phyloP scores from a whole-genome alignment of 2,113 vertebrate species.

The Syngnathoides biaculeatus region DNA sequence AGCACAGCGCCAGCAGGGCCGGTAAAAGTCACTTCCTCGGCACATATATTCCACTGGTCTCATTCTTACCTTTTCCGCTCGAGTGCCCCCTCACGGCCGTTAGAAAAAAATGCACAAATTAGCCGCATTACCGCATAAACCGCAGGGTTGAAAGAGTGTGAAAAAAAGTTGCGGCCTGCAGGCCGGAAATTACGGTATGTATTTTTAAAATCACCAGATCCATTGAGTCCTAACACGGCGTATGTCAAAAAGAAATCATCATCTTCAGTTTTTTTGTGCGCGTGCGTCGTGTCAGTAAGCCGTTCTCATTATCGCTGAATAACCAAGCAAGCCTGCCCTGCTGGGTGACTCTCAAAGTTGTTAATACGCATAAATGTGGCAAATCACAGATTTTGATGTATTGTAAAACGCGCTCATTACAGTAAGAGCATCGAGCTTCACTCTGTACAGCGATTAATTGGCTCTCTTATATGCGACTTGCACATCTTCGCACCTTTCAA shows the following conservation, averaged over 20 bases:
- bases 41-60: too few relatives aligned
- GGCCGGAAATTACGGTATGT: too few relatives aligned
- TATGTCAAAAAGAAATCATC: not conserved
- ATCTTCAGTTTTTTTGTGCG: slow-evolving; percentile 1
- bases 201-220: not conserved
- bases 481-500: slow-evolving; percentile 14
- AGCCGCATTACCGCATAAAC: too few relatives aligned
- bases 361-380: slow-evolving; percentile 49
- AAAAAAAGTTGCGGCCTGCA: too few relatives aligned
- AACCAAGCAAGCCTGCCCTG: slow-evolving; percentile 42
- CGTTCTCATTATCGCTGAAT: slow-evolving; percentile 66
- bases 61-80: too few relatives aligned
- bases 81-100: too few relatives aligned
- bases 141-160: too few relatives aligned
- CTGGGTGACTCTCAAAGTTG: slow-evolving; percentile 62
- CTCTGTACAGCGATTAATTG: slow-evolving; percentile 16
- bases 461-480: not conserved
- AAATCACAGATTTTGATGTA: slow-evolving; percentile 10
- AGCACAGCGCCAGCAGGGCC: too few relatives aligned
- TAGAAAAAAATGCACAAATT: too few relatives aligned
- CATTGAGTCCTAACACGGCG: not conserved
- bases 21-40: too few relatives aligned
- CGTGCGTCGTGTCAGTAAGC: slow-evolving; percentile 1
- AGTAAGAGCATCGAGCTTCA: slow-evolving; percentile 15
- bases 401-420: slow-evolving; percentile 13